phyloP scores from a whole-genome alignment of 2,113 vertebrate genomes.

The Nyctereutes procyonoides region DNA sequence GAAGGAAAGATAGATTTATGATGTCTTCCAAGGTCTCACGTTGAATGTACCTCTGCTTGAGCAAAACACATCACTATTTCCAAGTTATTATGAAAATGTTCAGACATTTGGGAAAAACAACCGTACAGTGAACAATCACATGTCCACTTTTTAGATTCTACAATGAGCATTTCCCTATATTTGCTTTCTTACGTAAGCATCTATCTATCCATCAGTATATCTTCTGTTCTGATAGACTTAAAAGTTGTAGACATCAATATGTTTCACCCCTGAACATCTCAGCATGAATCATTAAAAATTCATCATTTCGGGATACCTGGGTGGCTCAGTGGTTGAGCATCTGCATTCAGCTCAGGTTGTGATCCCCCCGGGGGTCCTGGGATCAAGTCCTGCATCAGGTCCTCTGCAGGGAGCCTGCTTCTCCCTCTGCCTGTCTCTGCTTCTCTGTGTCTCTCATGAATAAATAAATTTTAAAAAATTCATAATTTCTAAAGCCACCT shows the following conservation, averaged over 20 bases:
- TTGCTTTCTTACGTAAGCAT: background rate
- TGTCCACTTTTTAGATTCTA: background rate
- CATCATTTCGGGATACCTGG: too few species aligned
- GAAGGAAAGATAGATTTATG: background rate
- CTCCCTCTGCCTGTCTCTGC: too few species aligned
- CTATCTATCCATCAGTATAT: background rate
- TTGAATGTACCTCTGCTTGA: background rate
- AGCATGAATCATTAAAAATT: background rate
- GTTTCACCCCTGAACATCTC: background rate
- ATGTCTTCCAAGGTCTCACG: background rate
- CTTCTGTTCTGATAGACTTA: background rate
- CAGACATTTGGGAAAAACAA: constrained; percentile 7
- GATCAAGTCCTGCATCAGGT: too few species aligned
- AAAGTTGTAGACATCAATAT: background rate
- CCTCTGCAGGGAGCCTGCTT: too few species aligned
- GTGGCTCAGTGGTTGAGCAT: too few species aligned
- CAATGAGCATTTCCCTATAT: background rate
- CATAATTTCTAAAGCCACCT: background rate
- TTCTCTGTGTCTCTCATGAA: too few species aligned
- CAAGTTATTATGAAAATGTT: background rate
- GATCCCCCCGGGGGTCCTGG: too few species aligned
- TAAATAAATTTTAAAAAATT: background rate
- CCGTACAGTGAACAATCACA: background rate
- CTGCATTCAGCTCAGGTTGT: too few species aligned
- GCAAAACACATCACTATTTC: background rate